Conservation (phyloP, 2,888 invertebrate genomes). For the Dryobotodes eremita region DNA sequence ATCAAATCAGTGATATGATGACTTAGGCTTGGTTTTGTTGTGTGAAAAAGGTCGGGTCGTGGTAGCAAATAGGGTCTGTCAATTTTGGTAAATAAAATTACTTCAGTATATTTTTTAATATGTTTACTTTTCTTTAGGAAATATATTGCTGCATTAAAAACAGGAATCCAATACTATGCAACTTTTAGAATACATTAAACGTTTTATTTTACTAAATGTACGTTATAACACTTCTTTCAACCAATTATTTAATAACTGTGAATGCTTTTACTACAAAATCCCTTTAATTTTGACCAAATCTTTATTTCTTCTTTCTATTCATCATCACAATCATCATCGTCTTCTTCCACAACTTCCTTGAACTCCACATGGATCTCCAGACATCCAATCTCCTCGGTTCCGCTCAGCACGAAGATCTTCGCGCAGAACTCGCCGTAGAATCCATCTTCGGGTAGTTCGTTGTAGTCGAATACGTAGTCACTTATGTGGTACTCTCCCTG, state of each 20-base stretch:
- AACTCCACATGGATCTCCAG: constrained; percentile 53
- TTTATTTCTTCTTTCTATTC: constrained; percentile 21
- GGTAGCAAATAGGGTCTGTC: neutral
- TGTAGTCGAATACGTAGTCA: constrained; percentile 49
- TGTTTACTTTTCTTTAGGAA: neutral
- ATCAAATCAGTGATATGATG: too few relatives aligned
- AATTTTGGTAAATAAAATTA: neutral
- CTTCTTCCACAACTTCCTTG: constrained; percentile 31
- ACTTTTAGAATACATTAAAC: neutral
- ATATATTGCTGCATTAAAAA: neutral
- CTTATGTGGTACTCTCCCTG: constrained; percentile 44
- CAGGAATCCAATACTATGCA: neutral
- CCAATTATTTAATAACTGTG: neutral
- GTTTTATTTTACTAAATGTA: neutral
- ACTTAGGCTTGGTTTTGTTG: neutral
- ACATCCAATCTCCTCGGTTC: constrained; percentile 43
- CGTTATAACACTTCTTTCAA: neutral
- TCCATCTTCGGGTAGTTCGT: constrained; percentile 42
- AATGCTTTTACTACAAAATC: neutral
- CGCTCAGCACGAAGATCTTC: constrained; percentile 8
- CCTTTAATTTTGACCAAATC: neutral
- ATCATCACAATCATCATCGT: constrained; percentile 47
- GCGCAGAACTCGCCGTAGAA: constrained; percentile 44
- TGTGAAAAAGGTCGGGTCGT: neutral
- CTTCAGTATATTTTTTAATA: neutral